Evolutionary conservation across 2,888 invertebrate genomes (phyloP), one percentile per base, ranked within the genome.

Genomic region (Brachylomia viminalis): DNA sequence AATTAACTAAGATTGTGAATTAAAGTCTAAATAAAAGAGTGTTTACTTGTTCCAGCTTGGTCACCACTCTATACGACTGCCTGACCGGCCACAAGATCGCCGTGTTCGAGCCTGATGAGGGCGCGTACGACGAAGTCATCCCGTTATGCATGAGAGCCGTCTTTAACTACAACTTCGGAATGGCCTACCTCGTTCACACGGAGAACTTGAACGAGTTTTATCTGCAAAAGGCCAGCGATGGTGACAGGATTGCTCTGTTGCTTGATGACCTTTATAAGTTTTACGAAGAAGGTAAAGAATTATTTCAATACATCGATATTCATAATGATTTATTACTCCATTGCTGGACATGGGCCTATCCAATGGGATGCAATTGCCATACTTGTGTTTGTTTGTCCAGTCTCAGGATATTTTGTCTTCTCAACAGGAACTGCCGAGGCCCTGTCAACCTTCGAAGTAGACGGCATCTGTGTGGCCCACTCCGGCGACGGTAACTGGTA

Each of bases 401-500:
- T 67, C 52, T 49, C 17, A 56, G 59, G 13, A 20, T 42, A 49
- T 45, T 61, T 65, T 62, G 1, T 73, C 11, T 86, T 82, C 8
- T 86, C 78, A 67, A 20, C 90, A 96, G 96, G 95, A 78, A 93
- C 93, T 23, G 93, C 96, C 0, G 94, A 95, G 86, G 84, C 90
- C 1, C 86, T 97, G 0, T 89, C 95, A 0, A 92, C 91, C 59
- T 97, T 96, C 61, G 96, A 97, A 82, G 91, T 94, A 1, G 97
- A 97, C 52, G 92, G 91, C 5, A 79, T 98, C 0, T 98, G 98
- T 89, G 98, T 97, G 0, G 97, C 97, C 0, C 96, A 97, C 69
- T 97, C 97, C 6, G 89, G 88, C 0, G 98, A 98, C 91, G 97
- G 96, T 5, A 97, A 97, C 91, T 98, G 98, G 98, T 98, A 98